Evolutionary conservation across 2,113 vertebrate genomes (phyloP).

Genomic region (Psophia crepitans): DNA sequence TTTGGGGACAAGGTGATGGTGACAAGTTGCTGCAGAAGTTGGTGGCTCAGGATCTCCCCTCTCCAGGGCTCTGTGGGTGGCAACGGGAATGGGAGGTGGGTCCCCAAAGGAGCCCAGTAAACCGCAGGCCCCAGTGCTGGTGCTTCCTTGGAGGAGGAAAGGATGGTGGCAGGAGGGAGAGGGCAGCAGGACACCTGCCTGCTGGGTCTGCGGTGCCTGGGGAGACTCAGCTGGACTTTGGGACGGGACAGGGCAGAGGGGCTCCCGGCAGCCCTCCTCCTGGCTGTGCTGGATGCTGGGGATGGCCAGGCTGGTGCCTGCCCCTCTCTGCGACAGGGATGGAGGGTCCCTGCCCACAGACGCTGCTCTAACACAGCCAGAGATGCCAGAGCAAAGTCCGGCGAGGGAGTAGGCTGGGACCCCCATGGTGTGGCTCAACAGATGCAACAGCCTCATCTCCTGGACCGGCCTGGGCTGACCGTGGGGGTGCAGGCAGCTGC

Average conservation of each 20-base stretch:
- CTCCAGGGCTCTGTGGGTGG: background rate
- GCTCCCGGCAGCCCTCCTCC: background rate
- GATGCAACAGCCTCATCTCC: background rate
- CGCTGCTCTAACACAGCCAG: background rate
- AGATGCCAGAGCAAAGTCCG: background rate
- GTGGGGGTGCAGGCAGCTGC: background rate
- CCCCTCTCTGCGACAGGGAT: background rate
- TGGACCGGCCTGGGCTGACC: background rate
- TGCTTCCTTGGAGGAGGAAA: background rate
- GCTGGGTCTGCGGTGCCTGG: background rate
- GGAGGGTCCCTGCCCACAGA: background rate
- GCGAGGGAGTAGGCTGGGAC: background rate
- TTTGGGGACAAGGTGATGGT: background rate
- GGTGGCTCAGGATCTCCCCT: background rate
- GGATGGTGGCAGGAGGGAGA: rapidly evolving
- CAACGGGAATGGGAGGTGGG: background rate
- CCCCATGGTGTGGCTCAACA: background rate
- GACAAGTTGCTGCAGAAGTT: background rate
- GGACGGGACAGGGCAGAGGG: background rate
- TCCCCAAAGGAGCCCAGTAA: background rate
- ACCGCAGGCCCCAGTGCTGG: rapidly evolving
- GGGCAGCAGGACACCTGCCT: background rate
- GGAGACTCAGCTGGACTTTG: background rate
- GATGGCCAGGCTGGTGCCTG: background rate
- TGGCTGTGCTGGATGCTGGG: background rate